phyloP scores from a whole-genome alignment of 2,113 vertebrate genomes.

The Toxostoma redivivum region DNA sequence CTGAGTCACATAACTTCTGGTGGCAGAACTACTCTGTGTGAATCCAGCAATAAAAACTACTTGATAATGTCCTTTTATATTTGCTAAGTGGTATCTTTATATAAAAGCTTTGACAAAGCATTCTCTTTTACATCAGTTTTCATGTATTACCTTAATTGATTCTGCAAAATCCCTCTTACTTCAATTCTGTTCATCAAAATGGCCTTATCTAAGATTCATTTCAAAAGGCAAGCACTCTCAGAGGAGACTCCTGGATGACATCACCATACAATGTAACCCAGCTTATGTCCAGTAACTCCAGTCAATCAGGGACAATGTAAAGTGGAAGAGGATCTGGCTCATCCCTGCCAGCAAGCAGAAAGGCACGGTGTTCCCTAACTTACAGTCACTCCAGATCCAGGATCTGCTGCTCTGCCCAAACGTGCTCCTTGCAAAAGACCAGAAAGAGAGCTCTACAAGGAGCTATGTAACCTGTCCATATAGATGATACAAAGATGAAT shows the following conservation, averaged over 20 bases:
- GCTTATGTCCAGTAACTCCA: not conserved
- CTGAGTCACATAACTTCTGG: not conserved
- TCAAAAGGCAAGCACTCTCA: not conserved
- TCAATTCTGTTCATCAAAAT: not conserved
- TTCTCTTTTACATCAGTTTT: not conserved
- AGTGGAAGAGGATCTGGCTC: not conserved
- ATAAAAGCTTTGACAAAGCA: not conserved
- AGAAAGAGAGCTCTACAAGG: not conserved
- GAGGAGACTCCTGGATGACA: not conserved
- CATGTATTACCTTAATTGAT: not conserved
- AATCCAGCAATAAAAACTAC: not conserved
- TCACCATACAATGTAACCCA: not conserved
- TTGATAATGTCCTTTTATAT: not conserved
- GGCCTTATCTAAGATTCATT: not conserved
- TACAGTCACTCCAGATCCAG: not conserved
- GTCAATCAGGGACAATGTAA: not conserved
- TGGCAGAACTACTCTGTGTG: not conserved
- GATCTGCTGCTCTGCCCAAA: not conserved
- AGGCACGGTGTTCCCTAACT: not conserved
- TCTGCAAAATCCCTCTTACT: not conserved
- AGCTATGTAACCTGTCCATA: not conserved
- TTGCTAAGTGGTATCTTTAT: not conserved
- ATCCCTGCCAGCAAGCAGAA: not conserved
- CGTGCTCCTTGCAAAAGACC: not conserved
- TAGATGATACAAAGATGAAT: not conserved